Percentiles rank a stretch among this genome's conserved stretches.
phyloP scores from a whole-genome alignment of 2,797 vertebrate genomes.

The Periparus ater region DNA sequence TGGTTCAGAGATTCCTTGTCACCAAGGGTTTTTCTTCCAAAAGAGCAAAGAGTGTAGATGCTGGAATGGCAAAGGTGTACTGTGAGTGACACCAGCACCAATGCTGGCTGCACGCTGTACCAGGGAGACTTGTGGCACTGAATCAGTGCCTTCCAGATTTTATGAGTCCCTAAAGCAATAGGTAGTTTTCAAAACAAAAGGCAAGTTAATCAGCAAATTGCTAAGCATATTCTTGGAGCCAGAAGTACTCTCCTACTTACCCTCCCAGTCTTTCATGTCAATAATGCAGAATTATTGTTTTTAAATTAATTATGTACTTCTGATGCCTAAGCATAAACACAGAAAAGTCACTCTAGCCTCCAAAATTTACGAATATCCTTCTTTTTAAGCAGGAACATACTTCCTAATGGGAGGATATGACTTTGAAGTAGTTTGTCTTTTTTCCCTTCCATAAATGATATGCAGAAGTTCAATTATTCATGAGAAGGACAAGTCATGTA shows the following conservation, averaged over 20 bases:
- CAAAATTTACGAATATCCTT: background rate
- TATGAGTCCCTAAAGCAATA: background rate
- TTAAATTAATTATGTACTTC: background rate
- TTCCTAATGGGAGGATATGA: background rate
- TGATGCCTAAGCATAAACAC: background rate
- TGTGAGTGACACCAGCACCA: rapidly evolving
- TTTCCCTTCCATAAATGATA: slow-evolving; percentile 5
- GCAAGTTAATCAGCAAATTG: slow-evolving; percentile 16
- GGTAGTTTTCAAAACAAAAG: background rate
- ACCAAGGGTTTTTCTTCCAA: background rate
- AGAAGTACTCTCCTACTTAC: background rate
- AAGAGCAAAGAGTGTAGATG: background rate
- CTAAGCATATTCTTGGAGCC: background rate
- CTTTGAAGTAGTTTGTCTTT: slow-evolving; percentile 1
- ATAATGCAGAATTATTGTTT: slow-evolving; percentile 11
- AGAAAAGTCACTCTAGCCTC: background rate
- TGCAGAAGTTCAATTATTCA: slow-evolving; percentile 28
- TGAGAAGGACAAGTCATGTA: slow-evolving; percentile 17
- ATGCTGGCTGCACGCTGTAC: background rate
- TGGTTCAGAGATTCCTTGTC: background rate
- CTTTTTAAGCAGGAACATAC: background rate
- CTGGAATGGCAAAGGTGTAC: rapidly evolving
- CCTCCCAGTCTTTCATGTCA: background rate
- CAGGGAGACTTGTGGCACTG: background rate
- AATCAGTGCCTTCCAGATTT: background rate